phyloP scores from a whole-genome alignment of 2,797 vertebrate species.

The Xiphorhynchus erythropygius region DNA sequence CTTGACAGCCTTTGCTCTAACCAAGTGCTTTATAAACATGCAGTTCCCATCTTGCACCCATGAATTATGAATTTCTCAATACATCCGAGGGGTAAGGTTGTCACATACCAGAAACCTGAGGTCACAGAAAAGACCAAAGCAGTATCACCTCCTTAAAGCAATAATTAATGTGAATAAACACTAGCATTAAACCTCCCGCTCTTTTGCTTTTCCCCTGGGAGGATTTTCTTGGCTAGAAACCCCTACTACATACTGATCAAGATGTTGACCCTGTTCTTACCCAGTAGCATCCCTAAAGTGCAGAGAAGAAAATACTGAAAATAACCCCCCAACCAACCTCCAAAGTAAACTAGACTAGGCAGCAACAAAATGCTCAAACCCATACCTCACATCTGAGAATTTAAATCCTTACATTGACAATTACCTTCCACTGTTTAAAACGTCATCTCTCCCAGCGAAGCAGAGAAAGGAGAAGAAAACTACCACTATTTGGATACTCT shows the following conservation, averaged over 20 bases:
- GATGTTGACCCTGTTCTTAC: not conserved
- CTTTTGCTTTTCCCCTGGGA: not conserved
- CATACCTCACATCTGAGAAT: not conserved
- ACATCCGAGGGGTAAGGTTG: not conserved
- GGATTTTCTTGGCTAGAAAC: not conserved
- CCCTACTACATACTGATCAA: not conserved
- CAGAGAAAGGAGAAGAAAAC: not conserved
- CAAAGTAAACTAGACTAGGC: not conserved
- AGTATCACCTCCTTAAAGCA: not conserved
- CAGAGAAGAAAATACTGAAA: not conserved
- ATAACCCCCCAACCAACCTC: accelerated
- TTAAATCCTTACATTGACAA: not conserved
- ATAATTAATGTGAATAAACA: not conserved
- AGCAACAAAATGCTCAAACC: not conserved
- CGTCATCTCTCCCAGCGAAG: not conserved
- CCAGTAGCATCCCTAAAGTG: not conserved
- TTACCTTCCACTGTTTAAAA: not conserved
- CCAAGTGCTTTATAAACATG: not conserved
- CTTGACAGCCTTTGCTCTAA: not conserved
- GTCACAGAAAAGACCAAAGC: not conserved
- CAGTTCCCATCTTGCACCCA: accelerated
- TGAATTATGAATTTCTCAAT: not conserved
- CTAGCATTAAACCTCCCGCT: not conserved
- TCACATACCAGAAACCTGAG: not conserved
- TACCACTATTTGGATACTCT: not conserved